Evolutionary conservation across 2,113 vertebrate species (phyloP).

Genomic region (Callorhinus ursinus): DNA sequence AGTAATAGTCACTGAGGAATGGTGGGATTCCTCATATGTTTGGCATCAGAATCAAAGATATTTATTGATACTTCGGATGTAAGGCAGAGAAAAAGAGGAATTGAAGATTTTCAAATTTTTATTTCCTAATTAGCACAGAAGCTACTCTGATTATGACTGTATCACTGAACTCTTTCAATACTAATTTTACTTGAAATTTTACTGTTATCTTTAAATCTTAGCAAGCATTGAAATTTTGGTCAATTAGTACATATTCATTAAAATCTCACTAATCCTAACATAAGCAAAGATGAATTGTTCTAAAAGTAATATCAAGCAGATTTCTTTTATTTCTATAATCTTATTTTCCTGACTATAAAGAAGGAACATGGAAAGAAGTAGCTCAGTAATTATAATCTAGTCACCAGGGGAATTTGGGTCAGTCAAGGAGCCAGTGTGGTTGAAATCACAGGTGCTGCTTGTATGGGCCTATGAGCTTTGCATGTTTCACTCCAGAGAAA

Average conservation of each 20-base stretch:
- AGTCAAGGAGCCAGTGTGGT: not conserved
- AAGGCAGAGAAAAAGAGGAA: not conserved
- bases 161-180: not conserved
- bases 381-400: not conserved
- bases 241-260: not conserved
- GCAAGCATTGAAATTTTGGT: not conserved
- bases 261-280: not conserved
- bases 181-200: not conserved
- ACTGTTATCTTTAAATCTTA: not conserved
- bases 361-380: not conserved
- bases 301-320: not conserved
- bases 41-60: not conserved
- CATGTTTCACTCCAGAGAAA: not conserved
- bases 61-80: not conserved
- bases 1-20: not conserved
- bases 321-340: not conserved
- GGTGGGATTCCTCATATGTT: not conserved
- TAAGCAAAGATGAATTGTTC: not conserved
- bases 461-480: not conserved
- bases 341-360: not conserved
- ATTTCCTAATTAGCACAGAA: not conserved
- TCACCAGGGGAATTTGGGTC: not conserved
- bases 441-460: not conserved
- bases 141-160: not conserved
- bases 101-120: not conserved